Evolutionary conservation across 2,113 vertebrate species (phyloP).

Genomic region (Beaufortia kweichowensis): DNA sequence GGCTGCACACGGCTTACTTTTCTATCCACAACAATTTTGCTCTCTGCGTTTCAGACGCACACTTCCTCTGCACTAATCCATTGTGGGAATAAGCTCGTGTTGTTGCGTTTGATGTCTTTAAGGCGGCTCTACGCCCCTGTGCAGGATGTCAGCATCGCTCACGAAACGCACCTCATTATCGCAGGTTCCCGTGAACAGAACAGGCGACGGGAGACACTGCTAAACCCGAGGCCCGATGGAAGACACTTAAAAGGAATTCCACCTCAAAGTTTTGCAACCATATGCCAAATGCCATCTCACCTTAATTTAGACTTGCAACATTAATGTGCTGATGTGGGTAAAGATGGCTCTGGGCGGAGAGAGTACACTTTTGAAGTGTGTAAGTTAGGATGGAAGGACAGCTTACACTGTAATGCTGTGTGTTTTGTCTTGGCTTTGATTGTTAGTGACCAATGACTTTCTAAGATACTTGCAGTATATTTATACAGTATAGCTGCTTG

Average conservation of each 20-base stretch:
- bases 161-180: slow-evolving; percentile 51
- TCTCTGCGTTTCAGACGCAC: slow-evolving; percentile 31
- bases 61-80: slow-evolving; percentile 48
- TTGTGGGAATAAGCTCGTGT: slow-evolving; percentile 37
- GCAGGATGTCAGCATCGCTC: slow-evolving; percentile 44
- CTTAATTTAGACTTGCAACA: background rate
- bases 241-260: slow-evolving; percentile 39
- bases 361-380: slow-evolving; percentile 9
- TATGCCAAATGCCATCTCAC: background rate
- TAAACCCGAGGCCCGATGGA: slow-evolving; percentile 35
- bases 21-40: slow-evolving; percentile 3
- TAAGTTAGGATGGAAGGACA: background rate
- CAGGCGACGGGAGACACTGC: background rate
- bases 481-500: too few species aligned
- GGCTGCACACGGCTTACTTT: background rate
- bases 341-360: slow-evolving; percentile 15
- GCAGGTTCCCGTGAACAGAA: background rate
- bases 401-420: background rate
- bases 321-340: slow-evolving; percentile 20
- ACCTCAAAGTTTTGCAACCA: slow-evolving; percentile 40
- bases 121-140: slow-evolving; percentile 31
- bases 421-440: background rate
- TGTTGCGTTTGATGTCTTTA: slow-evolving; percentile 47
- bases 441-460: too few species aligned
- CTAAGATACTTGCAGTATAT: too few species aligned